These are phyloP conservation scores for Beaufortia kweichowensis DNA, from an alignment of 2,113 vertebrate species.

Conservation along the genomic window DNA sequence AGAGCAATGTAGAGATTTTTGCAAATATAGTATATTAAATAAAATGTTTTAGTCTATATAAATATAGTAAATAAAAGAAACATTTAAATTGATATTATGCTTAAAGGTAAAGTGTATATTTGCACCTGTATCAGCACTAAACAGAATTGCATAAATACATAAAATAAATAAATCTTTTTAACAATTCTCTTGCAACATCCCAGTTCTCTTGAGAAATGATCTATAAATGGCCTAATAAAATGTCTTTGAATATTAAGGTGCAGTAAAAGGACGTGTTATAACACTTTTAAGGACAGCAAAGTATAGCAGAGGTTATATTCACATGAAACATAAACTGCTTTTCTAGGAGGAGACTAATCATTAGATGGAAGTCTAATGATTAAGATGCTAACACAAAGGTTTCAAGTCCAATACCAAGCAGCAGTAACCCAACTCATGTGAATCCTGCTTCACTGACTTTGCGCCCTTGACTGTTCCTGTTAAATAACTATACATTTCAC, in stretches of 20 bases:
- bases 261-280: too few species aligned
- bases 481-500: conserved; percentile 21
- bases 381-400: conserved; percentile 30
- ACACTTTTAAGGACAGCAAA: neutral
- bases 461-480: conserved; percentile 13
- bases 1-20: too few species aligned
- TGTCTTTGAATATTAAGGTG: too few species aligned
- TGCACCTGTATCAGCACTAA: too few species aligned
- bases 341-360: conserved; percentile 17
- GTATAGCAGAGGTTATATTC: neutral
- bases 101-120: too few species aligned
- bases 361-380: conserved; percentile 32
- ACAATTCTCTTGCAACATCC: too few species aligned
- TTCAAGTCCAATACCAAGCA: conserved; percentile 9
- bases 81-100: neutral
- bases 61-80: neutral
- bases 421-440: neutral
- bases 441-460: neutral
- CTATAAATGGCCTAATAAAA: too few species aligned
- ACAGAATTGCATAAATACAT: too few species aligned
- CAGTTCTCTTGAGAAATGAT: too few species aligned
- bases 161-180: too few species aligned
- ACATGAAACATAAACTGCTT: neutral
- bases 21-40: too few species aligned
- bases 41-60: neutral